Conservation (phyloP, 1,140 invertebrate species). For the Drosophila tsacasi region DNA sequence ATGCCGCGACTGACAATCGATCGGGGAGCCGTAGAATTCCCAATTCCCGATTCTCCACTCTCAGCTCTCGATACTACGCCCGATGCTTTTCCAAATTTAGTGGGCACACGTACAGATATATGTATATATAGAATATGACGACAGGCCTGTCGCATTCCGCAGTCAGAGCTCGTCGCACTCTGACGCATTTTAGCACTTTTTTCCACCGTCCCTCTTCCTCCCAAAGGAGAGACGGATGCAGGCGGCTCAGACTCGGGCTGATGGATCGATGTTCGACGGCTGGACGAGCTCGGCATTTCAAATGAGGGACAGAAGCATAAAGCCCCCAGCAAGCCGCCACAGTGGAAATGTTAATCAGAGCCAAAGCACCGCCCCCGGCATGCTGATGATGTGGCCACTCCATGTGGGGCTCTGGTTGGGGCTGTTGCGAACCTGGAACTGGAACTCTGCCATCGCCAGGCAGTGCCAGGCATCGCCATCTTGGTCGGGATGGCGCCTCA, state of each 20-base stretch:
- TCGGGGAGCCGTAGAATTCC: constrained; percentile 9
- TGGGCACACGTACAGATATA: constrained; percentile 7
- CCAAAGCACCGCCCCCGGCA: constrained; percentile 33
- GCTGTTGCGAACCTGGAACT: background rate
- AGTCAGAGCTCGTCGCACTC: constrained; percentile 57
- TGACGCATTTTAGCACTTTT: constrained; percentile 70
- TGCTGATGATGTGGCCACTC: constrained; percentile 24
- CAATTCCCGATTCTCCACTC: constrained; percentile 7
- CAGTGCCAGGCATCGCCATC: background rate
- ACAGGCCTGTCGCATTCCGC: constrained; percentile 46
- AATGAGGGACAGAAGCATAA: constrained; percentile 55
- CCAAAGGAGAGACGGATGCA: constrained; percentile 66
- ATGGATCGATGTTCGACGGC: constrained; percentile 34
- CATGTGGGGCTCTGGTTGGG: background rate
- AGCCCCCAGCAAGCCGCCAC: constrained; percentile 26
- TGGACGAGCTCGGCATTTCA: constrained; percentile 49
- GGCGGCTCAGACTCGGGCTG: constrained; percentile 37
- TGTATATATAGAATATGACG: constrained; percentile 65
- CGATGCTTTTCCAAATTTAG: constrained; percentile 29
- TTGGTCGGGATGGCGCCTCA: constrained; percentile 27
- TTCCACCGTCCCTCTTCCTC: background rate
- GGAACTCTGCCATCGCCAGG: constrained; percentile 10
- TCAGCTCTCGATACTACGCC: constrained; percentile 14
- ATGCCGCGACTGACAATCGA: constrained; percentile 50
- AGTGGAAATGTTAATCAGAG: constrained; percentile 73